Percentiles rank a stretch among this genome's conserved stretches.
phyloP scores from a whole-genome alignment of 1,140 invertebrate species.

The Pristionchus pacificus region DNA sequence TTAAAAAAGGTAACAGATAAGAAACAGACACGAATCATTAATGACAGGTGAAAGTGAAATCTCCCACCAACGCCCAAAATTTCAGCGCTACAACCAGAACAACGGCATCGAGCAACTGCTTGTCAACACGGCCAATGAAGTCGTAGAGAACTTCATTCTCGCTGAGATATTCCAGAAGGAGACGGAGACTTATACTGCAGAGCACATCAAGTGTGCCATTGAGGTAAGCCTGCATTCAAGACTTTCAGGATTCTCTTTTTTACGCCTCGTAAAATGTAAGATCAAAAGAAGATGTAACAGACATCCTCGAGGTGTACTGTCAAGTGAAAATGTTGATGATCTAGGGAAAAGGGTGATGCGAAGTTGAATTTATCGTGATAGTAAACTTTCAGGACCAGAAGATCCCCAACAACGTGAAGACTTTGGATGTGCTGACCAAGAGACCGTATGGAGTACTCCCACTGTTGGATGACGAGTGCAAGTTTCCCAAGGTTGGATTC shows the following conservation, averaged over 20 bases:
- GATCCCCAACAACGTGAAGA: conserved; percentile 15
- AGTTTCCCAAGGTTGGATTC: conserved; percentile 25
- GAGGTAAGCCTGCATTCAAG: neutral
- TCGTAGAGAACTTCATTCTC: conserved; percentile 20
- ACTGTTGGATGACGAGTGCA: conserved; percentile 24
- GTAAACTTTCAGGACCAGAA: conserved; percentile 8
- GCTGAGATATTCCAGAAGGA: conserved; percentile 20
- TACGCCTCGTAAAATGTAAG: neutral
- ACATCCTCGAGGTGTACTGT: neutral
- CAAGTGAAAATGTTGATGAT: neutral
- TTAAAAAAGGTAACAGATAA: too few species aligned
- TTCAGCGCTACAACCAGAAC: conserved; percentile 27
- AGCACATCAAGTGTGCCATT: conserved; percentile 9
- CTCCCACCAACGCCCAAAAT: too few species aligned
- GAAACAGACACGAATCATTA: too few species aligned
- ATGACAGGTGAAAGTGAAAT: too few species aligned
- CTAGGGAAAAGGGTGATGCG: neutral
- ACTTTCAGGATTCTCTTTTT: neutral
- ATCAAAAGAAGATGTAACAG: neutral
- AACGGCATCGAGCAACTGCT: conserved; percentile 27
- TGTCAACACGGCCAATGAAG: conserved; percentile 29
- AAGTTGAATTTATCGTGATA: neutral
- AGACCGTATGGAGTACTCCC: conserved; percentile 27
- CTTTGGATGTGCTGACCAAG: conserved; percentile 20
- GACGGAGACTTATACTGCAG: conserved; percentile 16